Base-by-base conservation (phyloP, 2,113 vertebrate genomes). In the Hyla sarda region DNA sequence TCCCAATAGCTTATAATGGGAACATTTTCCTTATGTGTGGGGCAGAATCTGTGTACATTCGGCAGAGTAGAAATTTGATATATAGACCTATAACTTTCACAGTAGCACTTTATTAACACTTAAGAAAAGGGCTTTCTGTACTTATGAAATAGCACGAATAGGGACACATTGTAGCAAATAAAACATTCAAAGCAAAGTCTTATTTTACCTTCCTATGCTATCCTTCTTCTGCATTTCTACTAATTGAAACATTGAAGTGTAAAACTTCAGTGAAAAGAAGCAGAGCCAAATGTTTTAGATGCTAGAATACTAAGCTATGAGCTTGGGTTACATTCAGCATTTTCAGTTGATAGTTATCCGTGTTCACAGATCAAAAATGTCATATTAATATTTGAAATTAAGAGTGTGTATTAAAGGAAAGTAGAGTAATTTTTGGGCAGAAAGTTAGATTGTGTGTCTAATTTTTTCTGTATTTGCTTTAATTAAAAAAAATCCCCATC, bases 41-140 rank as follows among this genome's bases (percentile, higher is more conserved):
- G n/a, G 1, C 32, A 45, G 54, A 25, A 60, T n/a, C 4, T 16
- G 56, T 45, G 60, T 34, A 60, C 77, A 62, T 58, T 62, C 77
- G 60, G 34, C 34, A 60, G 34, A 5, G 0, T 10, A 19, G 69
- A 73, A 75, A 75, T 23, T 13, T 58, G 52, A 84, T n/a, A 75
- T 60, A 60, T 30, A 16, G 19, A 14, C 54, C 48, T 74, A 34
- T 62, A 60, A 41, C 37, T 62, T 56, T 58, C 50, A 73, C 62
- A 34, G 50, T 56, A 56, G 50, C 48, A 72, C 54, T 83, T 54
- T 37, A 73, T 56, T 83, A 82, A 82, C 41, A 82, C 65, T 58
- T 74, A 54, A 83, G 21, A 13, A 74, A 56, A 84, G 54, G 28
- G 23, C 19, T 54, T 17, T 41, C 72, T 84, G 32, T 74, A 60